Conservation (phyloP, 30 jellyfish, hydroid and myxozoan genomes). For the Mastigias papua region DNA sequence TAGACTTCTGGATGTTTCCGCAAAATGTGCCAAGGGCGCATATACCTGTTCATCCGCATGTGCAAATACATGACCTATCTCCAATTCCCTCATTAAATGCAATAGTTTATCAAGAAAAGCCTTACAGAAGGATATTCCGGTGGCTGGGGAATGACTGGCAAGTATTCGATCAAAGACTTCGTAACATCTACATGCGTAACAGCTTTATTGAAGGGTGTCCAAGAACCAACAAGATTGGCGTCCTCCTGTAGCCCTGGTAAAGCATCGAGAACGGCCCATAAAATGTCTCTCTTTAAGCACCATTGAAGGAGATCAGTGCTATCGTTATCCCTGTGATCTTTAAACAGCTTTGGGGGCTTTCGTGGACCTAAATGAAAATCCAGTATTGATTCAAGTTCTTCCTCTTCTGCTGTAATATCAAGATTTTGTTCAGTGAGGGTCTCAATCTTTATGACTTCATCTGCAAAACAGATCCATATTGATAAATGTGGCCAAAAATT, state of each 20-base stretch:
- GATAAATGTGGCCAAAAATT: no score
- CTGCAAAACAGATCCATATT: no score
- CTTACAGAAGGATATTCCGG: slow-evolving; percentile 52
- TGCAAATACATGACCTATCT: slow-evolving; percentile 61
- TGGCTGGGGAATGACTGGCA: slow-evolving; percentile 63
- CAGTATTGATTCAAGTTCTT: slow-evolving; percentile 26
- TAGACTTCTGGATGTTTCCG: slow-evolving; percentile 39
- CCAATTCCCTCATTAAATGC: slow-evolving; percentile 51
- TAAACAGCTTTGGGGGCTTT: slow-evolving; percentile 41
- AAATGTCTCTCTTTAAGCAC: slow-evolving; percentile 31
- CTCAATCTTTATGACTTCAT: neutral
- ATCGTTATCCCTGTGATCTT: slow-evolving; percentile 26
- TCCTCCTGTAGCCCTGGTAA: slow-evolving; percentile 28
- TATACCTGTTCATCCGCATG: slow-evolving; percentile 70
- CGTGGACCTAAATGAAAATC: slow-evolving; percentile 23
- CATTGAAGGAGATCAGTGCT: slow-evolving; percentile 12
- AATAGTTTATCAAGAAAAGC: slow-evolving; percentile 22
- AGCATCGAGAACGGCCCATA: slow-evolving; percentile 47
- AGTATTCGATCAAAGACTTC: slow-evolving; percentile 44
- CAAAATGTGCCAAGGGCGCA: slow-evolving; percentile 62
- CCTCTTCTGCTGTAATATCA: slow-evolving; percentile 20
- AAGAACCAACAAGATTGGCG: slow-evolving; percentile 31
- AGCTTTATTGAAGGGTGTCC: slow-evolving; percentile 51
- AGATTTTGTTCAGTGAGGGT: slow-evolving; percentile 7
- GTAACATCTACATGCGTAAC: slow-evolving; percentile 14